Evolutionary conservation across 1,140 invertebrate species (phyloP).

Genomic region (Achatina immaculata): DNA sequence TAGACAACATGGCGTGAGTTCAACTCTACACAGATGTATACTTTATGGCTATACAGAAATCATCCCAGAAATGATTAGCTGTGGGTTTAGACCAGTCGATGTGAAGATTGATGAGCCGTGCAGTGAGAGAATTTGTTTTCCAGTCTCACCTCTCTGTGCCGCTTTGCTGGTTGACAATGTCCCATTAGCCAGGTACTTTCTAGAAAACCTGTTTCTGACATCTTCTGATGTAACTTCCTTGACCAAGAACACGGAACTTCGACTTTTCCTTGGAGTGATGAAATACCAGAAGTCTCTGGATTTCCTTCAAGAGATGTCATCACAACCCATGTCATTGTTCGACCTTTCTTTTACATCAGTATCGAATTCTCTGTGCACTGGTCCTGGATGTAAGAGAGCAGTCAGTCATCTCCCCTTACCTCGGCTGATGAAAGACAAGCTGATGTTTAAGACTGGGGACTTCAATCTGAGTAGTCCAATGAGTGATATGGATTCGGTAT

Average conservation of each 20-base stretch:
- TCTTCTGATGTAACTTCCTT: background rate
- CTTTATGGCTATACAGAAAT: background rate
- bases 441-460: conserved; percentile 1
- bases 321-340: conserved; percentile 7
- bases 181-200: background rate
- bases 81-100: background rate
- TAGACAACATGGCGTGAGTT: background rate
- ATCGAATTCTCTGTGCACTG: background rate
- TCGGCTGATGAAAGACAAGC: background rate
- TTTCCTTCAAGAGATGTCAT: background rate
- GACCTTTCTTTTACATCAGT: background rate
- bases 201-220: background rate
- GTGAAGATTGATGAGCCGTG: background rate
- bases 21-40: background rate
- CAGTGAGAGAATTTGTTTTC: background rate
- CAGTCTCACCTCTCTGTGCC: conserved; percentile 4
- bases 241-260: background rate
- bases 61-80: background rate
- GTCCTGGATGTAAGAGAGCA: background rate
- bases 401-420: background rate
- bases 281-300: background rate
- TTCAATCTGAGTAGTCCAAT: no score
- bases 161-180: background rate
- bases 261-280: background rate
- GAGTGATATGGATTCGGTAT: no score